Evolutionary conservation across 2,888 invertebrate species (phyloP).

Genomic region (Meteorus colon): DNA sequence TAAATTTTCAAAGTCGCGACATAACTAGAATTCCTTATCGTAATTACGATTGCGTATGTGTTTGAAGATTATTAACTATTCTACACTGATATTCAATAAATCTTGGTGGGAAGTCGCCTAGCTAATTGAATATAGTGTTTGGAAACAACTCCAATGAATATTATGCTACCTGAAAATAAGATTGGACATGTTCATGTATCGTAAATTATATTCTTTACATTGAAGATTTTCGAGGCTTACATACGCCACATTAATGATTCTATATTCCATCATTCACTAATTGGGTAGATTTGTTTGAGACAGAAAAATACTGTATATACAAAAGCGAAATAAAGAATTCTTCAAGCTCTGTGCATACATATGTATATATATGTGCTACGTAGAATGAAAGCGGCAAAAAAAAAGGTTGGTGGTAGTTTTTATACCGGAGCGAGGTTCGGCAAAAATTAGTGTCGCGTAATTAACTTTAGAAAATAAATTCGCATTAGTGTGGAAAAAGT

Average conservation of each 20-base stretch:
- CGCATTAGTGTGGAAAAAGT: conserved; percentile 61
- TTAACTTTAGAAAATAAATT: conserved; percentile 70
- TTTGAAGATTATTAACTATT: no score
- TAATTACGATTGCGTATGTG: no score
- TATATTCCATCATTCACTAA: conserved; percentile 39
- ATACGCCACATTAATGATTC: background rate
- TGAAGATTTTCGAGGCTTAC: no score
- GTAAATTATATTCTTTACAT: no score
- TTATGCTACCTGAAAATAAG: no score
- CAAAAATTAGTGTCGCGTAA: conserved; percentile 71
- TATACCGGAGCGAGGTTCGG: conserved; percentile 63
- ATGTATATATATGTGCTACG: background rate
- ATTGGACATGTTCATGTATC: no score
- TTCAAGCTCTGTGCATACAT: background rate
- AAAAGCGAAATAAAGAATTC: background rate
- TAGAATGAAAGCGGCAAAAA: conserved; percentile 38
- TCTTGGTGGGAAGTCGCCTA: no score
- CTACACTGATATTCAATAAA: no score
- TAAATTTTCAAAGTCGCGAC: no score
- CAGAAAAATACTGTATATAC: background rate
- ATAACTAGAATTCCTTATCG: no score
- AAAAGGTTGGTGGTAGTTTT: conserved; percentile 55
- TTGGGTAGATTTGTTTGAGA: conserved; percentile 26
- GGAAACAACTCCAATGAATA: no score
- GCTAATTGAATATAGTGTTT: no score